Evolutionary conservation across 2,888 invertebrate species (phyloP).

Genomic region (Hypercompe scribonia): DNA sequence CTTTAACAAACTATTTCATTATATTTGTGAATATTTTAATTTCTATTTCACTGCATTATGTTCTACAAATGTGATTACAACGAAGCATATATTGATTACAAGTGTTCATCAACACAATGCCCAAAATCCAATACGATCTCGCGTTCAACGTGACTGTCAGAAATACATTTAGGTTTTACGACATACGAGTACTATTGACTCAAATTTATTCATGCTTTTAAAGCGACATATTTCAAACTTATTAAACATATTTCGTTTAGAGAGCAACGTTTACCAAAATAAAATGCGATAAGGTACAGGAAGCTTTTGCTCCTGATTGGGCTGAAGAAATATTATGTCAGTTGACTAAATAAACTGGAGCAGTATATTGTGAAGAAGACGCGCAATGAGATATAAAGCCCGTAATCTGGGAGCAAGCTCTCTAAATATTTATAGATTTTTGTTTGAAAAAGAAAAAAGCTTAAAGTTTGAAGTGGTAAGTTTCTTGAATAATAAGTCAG

Average conservation of each 20-base stretch:
- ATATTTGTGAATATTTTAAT: background rate
- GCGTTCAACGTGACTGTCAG: background rate
- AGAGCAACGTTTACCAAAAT: conserved; percentile 16
- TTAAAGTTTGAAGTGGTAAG: conserved; percentile 32
- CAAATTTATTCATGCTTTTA: conserved; percentile 13
- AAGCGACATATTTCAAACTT: conserved; percentile 14
- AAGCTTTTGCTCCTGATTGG: conserved; percentile 36
- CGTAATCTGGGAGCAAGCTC: conserved; percentile 38
- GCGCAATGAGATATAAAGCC: conserved; percentile 43
- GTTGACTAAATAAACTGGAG: conserved; percentile 44
- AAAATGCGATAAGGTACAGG: conserved; percentile 16
- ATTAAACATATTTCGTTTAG: conserved; percentile 12
- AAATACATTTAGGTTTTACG: background rate
- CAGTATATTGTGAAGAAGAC: conserved; percentile 47
- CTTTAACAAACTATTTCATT: conserved; percentile 9
- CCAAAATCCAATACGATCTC: background rate
- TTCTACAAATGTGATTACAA: too few relatives aligned
- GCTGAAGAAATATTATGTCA: conserved; percentile 46
- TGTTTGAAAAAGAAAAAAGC: conserved; percentile 29
- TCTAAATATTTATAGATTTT: conserved; percentile 51
- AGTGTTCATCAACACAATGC: background rate
- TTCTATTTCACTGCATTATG: background rate
- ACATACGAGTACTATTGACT: conserved; percentile 18
- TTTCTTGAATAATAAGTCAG: conserved; percentile 12
- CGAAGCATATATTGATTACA: background rate